Conservation (phyloP, 30 jellyfish, hydroid and myxozoan species). For the Chrysaora quinquecirrha region DNA sequence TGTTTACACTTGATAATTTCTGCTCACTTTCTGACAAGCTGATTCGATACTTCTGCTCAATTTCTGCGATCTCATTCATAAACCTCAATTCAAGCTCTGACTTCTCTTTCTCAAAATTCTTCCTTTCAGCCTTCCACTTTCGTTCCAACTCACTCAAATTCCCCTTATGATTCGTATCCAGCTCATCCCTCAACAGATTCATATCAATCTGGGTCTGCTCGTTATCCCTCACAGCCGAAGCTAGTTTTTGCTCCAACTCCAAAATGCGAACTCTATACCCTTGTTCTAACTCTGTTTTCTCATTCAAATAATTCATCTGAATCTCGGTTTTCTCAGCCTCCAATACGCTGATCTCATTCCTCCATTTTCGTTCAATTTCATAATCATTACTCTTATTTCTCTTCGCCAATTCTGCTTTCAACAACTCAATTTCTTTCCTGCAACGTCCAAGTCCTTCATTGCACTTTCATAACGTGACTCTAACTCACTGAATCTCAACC, state of each 20-base stretch:
- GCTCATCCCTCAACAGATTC: conserved; percentile 65
- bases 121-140: conserved; percentile 69
- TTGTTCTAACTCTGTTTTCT: conserved; percentile 90
- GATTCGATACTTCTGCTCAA: conserved; percentile 92
- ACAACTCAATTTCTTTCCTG: conserved; percentile 62
- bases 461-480: conserved; percentile 64
- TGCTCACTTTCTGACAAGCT: conserved; percentile 87
- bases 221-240: conserved; percentile 62
- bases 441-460: conserved; percentile 42
- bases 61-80: conserved; percentile 91
- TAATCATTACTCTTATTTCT: conserved; percentile 58
- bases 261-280: conserved; percentile 73
- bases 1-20: conserved; percentile 81
- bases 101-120: conserved; percentile 65
- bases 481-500: conserved; percentile 76
- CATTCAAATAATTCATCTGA: conserved; percentile 88
- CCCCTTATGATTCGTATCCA: conserved; percentile 54
- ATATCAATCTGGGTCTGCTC: conserved; percentile 66
- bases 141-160: conserved; percentile 66
- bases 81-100: conserved; percentile 89
- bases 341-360: conserved; percentile 66
- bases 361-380: conserved; percentile 72
- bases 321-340: conserved; percentile 89
- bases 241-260: conserved; percentile 82
- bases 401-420: conserved; percentile 70